Base-by-base conservation (phyloP, 2,888 invertebrate genomes). In the Patella depressa region DNA sequence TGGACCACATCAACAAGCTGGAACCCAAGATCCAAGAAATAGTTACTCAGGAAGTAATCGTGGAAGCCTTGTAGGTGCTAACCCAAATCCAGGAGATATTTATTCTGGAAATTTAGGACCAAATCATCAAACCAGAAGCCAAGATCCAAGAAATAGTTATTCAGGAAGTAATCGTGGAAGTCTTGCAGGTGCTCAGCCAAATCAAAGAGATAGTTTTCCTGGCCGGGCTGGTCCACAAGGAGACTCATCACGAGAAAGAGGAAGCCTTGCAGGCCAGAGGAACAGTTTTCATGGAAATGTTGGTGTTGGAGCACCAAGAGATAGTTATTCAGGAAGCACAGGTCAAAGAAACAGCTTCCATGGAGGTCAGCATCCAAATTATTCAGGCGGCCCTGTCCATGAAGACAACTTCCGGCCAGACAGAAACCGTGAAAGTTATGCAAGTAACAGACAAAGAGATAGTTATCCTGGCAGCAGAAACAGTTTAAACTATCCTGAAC, bases 81-180 rank as follows among this genome's bases (percentile, higher is more conserved):
- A 75, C 15, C 71, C 79, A 70, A 53, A 72, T 55, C 15, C 24
- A 24, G n/a, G 57, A n/a, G 77, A 77, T 3, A 45, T 71, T n/a
- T 70, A 70, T n/a, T 73, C 73, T 19, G 74, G 77, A n/a, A 45
- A 45, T 45, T 7, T 45, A 9, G 45, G 45, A 45, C 45, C 45
- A 45, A 45, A 45, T 45, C 45, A 45, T 45, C 45, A 45, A 45
- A 45, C 45, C 9, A 71, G 71, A 19, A 75, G 57, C 29, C 11
- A 11, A 14, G 53, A 75, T 14, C 71, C 71, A 15, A 72, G 75
- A 71, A 55, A 24, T 9, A 75, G 71, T 15, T 57, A 53, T 19
- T 70, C 53, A 15, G 53, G 54, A 70, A 15, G 54, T 54, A n/a
- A 71, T 59, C 72, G 73, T 55, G 78, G 34, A 69, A 59, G 59